Evolutionary conservation across 2,888 invertebrate species (phyloP), one percentile per base, ranked within the genome.

Genomic region (Dryadula phaetusa): DNA sequence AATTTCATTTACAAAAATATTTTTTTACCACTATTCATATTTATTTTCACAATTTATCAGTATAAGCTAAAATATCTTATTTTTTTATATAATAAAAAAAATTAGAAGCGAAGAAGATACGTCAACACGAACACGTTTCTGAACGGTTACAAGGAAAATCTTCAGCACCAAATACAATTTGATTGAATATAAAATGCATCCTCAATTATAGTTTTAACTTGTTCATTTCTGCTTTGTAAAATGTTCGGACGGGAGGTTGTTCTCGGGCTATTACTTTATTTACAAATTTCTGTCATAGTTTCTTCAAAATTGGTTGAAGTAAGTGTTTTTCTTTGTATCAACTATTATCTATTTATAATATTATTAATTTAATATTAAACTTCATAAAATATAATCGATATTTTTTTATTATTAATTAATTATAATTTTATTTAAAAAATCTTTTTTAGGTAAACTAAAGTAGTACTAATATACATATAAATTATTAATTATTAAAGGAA

Each of bases 121-220:
- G 2, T 22, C n/a, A n/a, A 5, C 12, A 4, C 4, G 2, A 18
- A 1, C 0, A n/a, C 10, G 16, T 40, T 56, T 56, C 56, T 22
- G 56, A 67, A 28, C 42, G 32, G 2, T 47, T 10, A n/a, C 3
- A 25, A 47, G 46, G 56, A 56, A 67, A 56, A 56, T 56, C 1
- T 56, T 56, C n/a, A 56, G 56, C 56, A 56, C 56, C 25, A 56
- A 56, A 56, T 56, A 49, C 47, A 62, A 62, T 49, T 56, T 40
- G 37, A 54, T 37, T 37, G 40, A 40, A 16, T 56, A 56, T 56
- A 56, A 56, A 56, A 56, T 56, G 40, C 56, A 56, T 56, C 56
- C 56, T 56, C 40, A 56, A 40, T 56, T 56, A 56, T 22, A 40
- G 56, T 56, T 56, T 56, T 40, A 56, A 49, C 22, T 37, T 37